A percentile compares a stretch with the other conserved stretches of the same genome.
phyloP scores from a whole-genome alignment of 2,888 invertebrate species.

The Ichneumon xanthorius region DNA sequence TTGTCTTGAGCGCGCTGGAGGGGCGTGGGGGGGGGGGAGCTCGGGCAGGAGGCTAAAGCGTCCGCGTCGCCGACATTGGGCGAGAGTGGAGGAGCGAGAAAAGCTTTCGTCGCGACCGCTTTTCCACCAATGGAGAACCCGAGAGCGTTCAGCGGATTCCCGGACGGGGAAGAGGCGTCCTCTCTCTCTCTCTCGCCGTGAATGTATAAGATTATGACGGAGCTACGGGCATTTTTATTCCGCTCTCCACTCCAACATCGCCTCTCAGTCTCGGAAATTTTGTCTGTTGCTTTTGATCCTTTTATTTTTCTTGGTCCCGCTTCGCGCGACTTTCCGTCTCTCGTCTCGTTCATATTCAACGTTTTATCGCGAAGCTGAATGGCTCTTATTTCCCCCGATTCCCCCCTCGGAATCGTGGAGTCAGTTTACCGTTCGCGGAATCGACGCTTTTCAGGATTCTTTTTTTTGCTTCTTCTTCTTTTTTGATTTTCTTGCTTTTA shows the following conservation, averaged over 20 bases:
- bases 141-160: conserved; percentile 26
- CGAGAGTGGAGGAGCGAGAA: conserved; percentile 29
- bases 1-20: conserved; percentile 69
- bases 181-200: conserved; percentile 13
- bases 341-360: conserved; percentile 27
- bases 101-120: conserved; percentile 58
- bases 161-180: conserved; percentile 27
- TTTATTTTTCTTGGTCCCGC: conserved; percentile 12
- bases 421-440: conserved; percentile 22
- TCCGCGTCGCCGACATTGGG: conserved; percentile 28
- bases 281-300: neutral
- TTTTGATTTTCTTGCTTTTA: neutral
- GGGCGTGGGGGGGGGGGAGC: neutral
- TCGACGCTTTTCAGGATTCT: conserved; percentile 20
- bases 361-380: conserved; percentile 37
- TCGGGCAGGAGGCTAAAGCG: conserved; percentile 23
- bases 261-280: conserved; percentile 30
- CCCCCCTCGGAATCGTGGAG: conserved; percentile 10
- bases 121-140: conserved; percentile 65
- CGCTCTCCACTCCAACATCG: conserved; percentile 48
- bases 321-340: neutral
- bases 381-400: conserved; percentile 27
- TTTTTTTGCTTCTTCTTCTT: neutral
- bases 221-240: conserved; percentile 68
- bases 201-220: conserved; percentile 68